A percentile compares a stretch with the other conserved stretches of the same genome.
Conservation (phyloP, 2,888 invertebrate species). For the Xestia sexstrigata region DNA sequence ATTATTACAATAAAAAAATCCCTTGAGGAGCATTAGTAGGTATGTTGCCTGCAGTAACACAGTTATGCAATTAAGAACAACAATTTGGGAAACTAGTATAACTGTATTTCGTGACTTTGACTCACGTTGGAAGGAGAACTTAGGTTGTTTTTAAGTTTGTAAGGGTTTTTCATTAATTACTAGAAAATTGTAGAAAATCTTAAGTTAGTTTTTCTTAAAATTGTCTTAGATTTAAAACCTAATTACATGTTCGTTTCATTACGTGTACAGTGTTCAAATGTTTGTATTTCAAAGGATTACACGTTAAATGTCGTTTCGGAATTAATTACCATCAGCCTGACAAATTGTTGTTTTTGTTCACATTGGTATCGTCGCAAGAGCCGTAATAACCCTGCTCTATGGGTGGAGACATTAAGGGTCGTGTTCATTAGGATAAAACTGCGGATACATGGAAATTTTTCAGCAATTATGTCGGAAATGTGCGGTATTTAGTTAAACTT, state of each 20-base stretch:
- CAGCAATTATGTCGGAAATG: background rate
- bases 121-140: background rate
- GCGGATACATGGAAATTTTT: background rate
- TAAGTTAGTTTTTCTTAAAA: background rate
- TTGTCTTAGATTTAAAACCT: background rate
- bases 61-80: slow-evolving; percentile 41
- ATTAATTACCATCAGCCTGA: slow-evolving; percentile 49
- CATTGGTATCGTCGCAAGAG: slow-evolving; percentile 16
- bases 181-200: background rate
- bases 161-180: background rate
- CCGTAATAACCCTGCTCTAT: background rate
- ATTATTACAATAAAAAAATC: background rate
- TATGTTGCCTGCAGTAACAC: slow-evolving; percentile 37
- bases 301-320: slow-evolving; percentile 12
- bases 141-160: background rate
- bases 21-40: background rate
- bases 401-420: too few relatives aligned
- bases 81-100: slow-evolving; percentile 26
- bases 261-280: slow-evolving; percentile 31
- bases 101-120: slow-evolving; percentile 37
- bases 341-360: slow-evolving; percentile 39
- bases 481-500: background rate
- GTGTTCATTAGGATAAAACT: background rate
- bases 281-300: slow-evolving; percentile 43
- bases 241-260: slow-evolving; percentile 28